Evolutionary conservation across 2,888 invertebrate species (phyloP), one percentile per base, ranked within the genome.

Genomic region (Drosophila trichaetosa): DNA sequence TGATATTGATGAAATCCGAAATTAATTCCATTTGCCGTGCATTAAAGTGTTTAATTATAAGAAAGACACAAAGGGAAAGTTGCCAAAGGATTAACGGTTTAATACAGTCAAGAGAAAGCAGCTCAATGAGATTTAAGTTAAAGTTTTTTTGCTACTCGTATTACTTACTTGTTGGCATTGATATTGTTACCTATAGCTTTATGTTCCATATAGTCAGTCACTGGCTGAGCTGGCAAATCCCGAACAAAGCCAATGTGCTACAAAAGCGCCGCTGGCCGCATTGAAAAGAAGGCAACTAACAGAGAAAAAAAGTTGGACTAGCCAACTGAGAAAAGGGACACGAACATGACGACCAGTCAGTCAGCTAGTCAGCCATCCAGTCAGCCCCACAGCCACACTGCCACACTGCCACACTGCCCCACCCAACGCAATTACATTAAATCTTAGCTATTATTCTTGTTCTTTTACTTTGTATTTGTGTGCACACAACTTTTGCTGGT

Each of bases 361-460:
- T 33, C 59, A 27, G 49, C 49, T 27, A 49, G 49, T 27, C 49
- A 49, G 49, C 27, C 49, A 49, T 29, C 29, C 29, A 51, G n/a
- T 11, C 51, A 51, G 18, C 29, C 27, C 24, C 29, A 52, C 36
- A 36, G 36, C 36, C n/a, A n/a, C 48, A 48, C 42, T 34, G 27
- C 36, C n/a, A n/a, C 48, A 48, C 42, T 34, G 27, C 48, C 60
- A 27, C 48, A 48, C 42, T 38, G 27, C 49, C 63, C 81, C 83
- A 73, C 62, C 75, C 77, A 68, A 87, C 70, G 87, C 89, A 86
- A 86, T 86, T 87, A 89, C 89, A 86, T 89, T 89, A 86, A 86
- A 89, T 86, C 85, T 86, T 79, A 77, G 89, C 85, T 86, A 86
- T 86, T 86, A 86, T 86, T 89, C 85, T 89, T 89, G 84, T 86